A percentile compares a stretch with the other conserved stretches of the same genome.
Evolutionary conservation across 1,140 invertebrate genomes (phyloP).

Genomic region (Piezodorus guildinii): DNA sequence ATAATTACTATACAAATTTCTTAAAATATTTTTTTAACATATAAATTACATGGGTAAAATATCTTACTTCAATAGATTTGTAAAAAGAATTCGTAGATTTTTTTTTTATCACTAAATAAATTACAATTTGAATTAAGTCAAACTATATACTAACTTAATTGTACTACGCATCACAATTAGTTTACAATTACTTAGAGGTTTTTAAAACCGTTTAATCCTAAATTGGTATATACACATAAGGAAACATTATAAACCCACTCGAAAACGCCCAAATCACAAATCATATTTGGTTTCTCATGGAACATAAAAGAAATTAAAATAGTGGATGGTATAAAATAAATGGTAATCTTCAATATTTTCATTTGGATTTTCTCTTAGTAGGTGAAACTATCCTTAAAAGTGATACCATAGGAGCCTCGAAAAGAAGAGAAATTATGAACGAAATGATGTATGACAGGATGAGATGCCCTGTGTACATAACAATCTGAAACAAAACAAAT

Average conservation of each 20-base stretch:
- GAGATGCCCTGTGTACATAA: conserved; percentile 57
- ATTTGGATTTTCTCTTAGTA: conserved; percentile 38
- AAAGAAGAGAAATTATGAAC: conserved; percentile 62
- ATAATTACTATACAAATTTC: too few relatives aligned
- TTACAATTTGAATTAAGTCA: not conserved
- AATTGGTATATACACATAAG: too few relatives aligned
- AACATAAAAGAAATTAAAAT: not conserved
- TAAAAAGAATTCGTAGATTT: too few relatives aligned
- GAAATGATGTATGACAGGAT: conserved; percentile 63
- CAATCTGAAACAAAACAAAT: conserved; percentile 36
- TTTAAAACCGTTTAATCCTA: too few relatives aligned
- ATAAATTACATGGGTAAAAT: too few relatives aligned
- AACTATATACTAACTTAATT: conserved; percentile 2
- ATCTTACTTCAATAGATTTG: too few relatives aligned
- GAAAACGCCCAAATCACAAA: too few relatives aligned
- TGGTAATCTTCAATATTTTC: conserved; percentile 30
- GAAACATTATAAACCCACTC: too few relatives aligned
- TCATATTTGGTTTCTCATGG: conserved; percentile 3
- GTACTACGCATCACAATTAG: not conserved
- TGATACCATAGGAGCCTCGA: conserved; percentile 71
- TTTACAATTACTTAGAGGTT: not conserved
- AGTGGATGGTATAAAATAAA: too few relatives aligned
- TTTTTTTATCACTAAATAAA: too few relatives aligned
- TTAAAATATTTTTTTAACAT: too few relatives aligned
- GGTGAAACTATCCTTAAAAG: conserved; percentile 70